Evolutionary conservation across 2,888 invertebrate species (phyloP), one percentile per base, ranked within the genome.

Genomic region (Atrina japonica): DNA sequence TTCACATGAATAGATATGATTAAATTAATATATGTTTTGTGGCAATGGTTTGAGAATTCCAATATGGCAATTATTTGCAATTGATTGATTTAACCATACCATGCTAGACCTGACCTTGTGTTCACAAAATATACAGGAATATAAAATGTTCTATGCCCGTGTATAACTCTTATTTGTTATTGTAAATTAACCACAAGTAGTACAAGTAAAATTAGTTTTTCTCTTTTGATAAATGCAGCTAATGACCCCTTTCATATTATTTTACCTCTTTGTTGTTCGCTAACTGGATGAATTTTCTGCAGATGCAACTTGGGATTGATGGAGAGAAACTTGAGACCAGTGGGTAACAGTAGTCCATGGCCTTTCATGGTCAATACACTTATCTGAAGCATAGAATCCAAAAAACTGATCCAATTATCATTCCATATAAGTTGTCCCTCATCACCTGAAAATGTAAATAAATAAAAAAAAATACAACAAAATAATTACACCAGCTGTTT

Each of bases 341-440:
- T 97, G 0, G 98, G 98, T 77, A 98, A 91, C 89, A 95, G 95
- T n/a, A 98, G 92, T 87, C 95, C 95, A 55, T 95, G 93, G 16
- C 84, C 85, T 81, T 94, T 93, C 81, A 93, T 93, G 63, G 95
- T 94, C 78, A 97, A 92, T 86, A 98, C 95, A 64, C 94, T 94
- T 89, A 97, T 96, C 91, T 99, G 99, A 55, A 99, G 93, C 95
- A 99, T 96, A 1, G 97, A 96, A 90, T 99, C 99, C 91, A 99
- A 94, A 91, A 95, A 98, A 56, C 97, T 94, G 70, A 98, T 94
- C 98, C 98, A 99, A 91, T 98, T 96, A 77, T 94, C 94, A 66
- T 93, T 93, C 98, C 98, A 99, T 75, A 93, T 92, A 75, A 99
- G 92, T 83, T 93, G 92, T 35, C 97, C 97, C 77, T 88, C 91